Evolutionary conservation across 2,113 vertebrate species (phyloP).

Genomic region (Alethe castanea): DNA sequence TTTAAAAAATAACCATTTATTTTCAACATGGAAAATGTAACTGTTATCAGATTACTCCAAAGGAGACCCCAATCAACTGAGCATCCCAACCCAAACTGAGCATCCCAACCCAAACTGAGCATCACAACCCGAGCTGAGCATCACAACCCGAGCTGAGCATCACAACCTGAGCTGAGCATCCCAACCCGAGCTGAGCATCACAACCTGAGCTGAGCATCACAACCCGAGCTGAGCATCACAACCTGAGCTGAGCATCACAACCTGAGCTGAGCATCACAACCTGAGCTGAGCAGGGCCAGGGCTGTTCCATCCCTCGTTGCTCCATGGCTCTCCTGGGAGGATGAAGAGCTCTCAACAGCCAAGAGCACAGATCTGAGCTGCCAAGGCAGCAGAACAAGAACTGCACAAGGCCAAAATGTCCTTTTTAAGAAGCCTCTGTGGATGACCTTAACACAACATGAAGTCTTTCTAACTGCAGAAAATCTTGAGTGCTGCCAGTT

Average conservation of each 20-base stretch:
- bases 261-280: background rate
- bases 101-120: too few relatives aligned
- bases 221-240: too few relatives aligned
- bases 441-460: background rate
- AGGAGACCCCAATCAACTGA: background rate
- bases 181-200: too few relatives aligned
- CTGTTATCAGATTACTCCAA: background rate
- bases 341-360: background rate
- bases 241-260: too few relatives aligned
- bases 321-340: rapidly evolving
- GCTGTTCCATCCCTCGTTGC: background rate
- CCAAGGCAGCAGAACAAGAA: background rate
- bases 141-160: too few relatives aligned
- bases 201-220: too few relatives aligned
- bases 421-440: background rate
- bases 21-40: background rate
- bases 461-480: background rate
- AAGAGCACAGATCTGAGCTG: background rate
- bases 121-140: too few relatives aligned
- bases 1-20: background rate
- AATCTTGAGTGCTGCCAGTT: background rate
- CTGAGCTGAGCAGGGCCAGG: background rate
- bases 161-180: too few relatives aligned
- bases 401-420: background rate
- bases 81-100: too few relatives aligned